Evolutionary conservation across 2,888 invertebrate genomes (phyloP).

Genomic region (Pseudococcus longispinus): DNA sequence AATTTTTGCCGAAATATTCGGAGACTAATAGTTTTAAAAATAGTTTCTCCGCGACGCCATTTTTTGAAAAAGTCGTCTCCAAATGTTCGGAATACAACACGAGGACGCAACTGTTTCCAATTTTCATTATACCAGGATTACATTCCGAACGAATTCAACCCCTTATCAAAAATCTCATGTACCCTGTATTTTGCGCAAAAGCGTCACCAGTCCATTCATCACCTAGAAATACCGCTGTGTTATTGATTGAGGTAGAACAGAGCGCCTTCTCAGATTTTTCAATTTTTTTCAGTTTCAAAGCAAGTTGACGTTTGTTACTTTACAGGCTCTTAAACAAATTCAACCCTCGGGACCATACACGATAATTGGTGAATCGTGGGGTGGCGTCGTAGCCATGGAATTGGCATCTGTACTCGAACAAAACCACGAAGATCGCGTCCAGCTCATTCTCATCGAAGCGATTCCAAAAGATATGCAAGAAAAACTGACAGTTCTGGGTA

Average conservation of each 20-base stretch:
- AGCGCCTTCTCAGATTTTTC: too few relatives aligned
- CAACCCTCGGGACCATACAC: slow-evolving; percentile 65
- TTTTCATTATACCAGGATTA: slow-evolving; percentile 58
- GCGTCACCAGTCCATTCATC: slow-evolving; percentile 60
- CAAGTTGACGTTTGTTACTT: not conserved
- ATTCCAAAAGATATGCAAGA: slow-evolving; percentile 57
- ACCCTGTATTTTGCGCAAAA: slow-evolving; percentile 63
- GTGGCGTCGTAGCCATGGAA: slow-evolving; percentile 69
- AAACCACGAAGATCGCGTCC: slow-evolving; percentile 58
- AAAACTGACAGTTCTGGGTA: slow-evolving; percentile 48
- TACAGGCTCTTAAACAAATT: slow-evolving; percentile 58
- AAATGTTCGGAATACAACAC: slow-evolving; percentile 52
- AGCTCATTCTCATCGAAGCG: slow-evolving; percentile 59
- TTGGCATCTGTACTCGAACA: slow-evolving; percentile 62
- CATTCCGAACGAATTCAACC: slow-evolving; percentile 50
- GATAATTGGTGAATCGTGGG: slow-evolving; percentile 70
- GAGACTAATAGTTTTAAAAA: slow-evolving; percentile 41
- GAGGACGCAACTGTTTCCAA: slow-evolving; percentile 57
- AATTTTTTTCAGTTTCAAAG: too few relatives aligned
- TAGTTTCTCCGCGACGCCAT: slow-evolving; percentile 50
- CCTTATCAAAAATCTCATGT: slow-evolving; percentile 61
- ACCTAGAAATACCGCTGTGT: slow-evolving; percentile 52
- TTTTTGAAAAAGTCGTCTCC: slow-evolving; percentile 54
- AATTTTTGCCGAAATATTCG: slow-evolving; percentile 36
- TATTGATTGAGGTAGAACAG: slow-evolving; percentile 58